phyloP scores from a whole-genome alignment of 2,797 vertebrate genomes.

The Sebastes cheni region DNA sequence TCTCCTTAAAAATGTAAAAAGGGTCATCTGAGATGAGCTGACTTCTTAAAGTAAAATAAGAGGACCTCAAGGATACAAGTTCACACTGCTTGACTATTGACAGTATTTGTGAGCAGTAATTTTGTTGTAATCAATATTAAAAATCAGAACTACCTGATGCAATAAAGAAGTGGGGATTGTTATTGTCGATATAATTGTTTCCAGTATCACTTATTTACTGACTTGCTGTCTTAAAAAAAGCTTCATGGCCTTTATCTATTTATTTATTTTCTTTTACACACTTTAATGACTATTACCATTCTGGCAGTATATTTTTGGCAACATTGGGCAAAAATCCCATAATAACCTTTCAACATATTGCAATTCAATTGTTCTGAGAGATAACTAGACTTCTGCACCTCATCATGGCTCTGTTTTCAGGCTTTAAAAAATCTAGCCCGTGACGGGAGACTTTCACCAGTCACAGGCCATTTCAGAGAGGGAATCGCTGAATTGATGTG shows the following conservation, averaged over 20 bases:
- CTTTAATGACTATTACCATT: not conserved
- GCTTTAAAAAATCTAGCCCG: no score
- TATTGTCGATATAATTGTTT: not conserved
- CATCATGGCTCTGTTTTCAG: no score
- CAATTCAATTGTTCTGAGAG: no score
- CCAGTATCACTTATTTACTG: not conserved
- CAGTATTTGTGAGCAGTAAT: no score
- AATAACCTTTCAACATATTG: no score
- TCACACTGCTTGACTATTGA: not conserved
- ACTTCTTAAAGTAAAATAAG: not conserved
- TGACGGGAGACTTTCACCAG: no score
- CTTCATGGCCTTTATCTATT: no score
- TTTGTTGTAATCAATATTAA: not conserved
- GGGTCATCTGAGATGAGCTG: not conserved
- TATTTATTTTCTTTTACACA: not conserved
- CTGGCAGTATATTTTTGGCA: no score
- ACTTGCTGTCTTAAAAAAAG: not conserved
- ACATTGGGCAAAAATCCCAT: no score
- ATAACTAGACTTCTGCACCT: no score
- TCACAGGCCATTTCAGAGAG: no score
- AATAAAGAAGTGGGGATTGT: not conserved
- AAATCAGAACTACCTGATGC: not conserved
- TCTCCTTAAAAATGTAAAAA: not conserved
- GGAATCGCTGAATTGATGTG: no score
- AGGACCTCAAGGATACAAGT: not conserved